Percentiles rank a stretch among this genome's conserved stretches.
These are phyloP conservation scores for Caenorhabditis imperialis DNA, from an alignment of 2,888 invertebrate genomes.

Conservation along the genomic window DNA sequence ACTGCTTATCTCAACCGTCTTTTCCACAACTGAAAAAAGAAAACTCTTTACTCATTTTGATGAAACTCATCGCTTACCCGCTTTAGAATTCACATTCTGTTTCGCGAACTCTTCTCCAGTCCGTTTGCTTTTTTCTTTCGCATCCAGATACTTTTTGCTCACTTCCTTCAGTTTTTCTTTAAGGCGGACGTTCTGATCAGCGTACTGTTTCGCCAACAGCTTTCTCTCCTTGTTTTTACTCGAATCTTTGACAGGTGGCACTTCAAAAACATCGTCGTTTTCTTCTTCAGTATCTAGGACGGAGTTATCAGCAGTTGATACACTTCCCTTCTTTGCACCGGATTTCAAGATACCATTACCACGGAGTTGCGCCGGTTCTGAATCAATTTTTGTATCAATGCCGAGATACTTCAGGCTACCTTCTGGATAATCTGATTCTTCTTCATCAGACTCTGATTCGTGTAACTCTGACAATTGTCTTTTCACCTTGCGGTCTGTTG, in stretches of 20 bases:
- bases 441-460: not conserved
- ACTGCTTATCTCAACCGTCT: constrained; percentile 23
- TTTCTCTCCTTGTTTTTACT: constrained; percentile 18
- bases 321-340: not conserved
- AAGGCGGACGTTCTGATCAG: constrained; percentile 55
- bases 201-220: constrained; percentile 54
- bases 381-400: constrained; percentile 1
- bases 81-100: constrained; percentile 41
- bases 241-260: not conserved
- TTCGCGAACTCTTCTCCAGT: constrained; percentile 32
- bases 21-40: constrained; percentile 35
- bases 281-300: constrained; percentile 10
- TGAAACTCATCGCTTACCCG: constrained; percentile 6
- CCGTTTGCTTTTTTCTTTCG: constrained; percentile 27
- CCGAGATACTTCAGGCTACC: constrained; percentile 8
- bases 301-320: not conserved
- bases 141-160: constrained; percentile 18
- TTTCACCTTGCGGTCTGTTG: not conserved
- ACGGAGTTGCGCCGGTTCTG: constrained; percentile 40
- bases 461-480: not conserved
- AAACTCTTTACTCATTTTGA: not conserved
- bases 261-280: constrained; percentile 25
- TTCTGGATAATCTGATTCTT: constrained; percentile 49
- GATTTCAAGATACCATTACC: constrained; percentile 17
- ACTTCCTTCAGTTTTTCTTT: constrained; percentile 50